Conservation (phyloP, 2,888 invertebrate species). For the Parelbella ahira region DNA sequence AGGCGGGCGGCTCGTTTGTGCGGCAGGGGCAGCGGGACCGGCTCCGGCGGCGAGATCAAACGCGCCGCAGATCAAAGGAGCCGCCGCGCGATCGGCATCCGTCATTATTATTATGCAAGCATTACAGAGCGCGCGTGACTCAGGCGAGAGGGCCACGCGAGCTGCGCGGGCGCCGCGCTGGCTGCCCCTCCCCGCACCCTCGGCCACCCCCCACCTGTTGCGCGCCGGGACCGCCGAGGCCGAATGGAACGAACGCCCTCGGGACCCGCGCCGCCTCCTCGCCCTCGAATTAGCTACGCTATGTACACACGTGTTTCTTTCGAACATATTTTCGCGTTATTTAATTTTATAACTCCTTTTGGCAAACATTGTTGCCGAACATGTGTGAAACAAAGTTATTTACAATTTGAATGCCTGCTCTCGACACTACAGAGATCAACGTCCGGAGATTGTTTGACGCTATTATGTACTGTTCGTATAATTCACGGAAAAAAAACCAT, state of each 20-base stretch:
- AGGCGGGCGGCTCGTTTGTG: slow-evolving; percentile 73
- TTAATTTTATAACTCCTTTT: slow-evolving; percentile 44
- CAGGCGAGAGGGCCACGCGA: slow-evolving; percentile 78
- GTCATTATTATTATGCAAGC: slow-evolving; percentile 82
- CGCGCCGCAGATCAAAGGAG: slow-evolving; percentile 75
- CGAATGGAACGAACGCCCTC: slow-evolving; percentile 8
- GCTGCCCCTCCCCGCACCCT: slow-evolving; percentile 39
- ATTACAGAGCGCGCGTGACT: slow-evolving; percentile 80
- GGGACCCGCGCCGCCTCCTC: slow-evolving; percentile 36
- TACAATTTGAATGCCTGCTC: slow-evolving; percentile 39
- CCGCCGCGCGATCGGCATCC: slow-evolving; percentile 81
- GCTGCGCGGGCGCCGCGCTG: slow-evolving; percentile 67
- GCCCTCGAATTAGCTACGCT: slow-evolving; percentile 43
- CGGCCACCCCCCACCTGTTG: slow-evolving; percentile 42
- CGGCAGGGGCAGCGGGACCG: slow-evolving; percentile 73
- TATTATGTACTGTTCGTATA: slow-evolving; percentile 17
- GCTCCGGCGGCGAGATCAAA: slow-evolving; percentile 78
- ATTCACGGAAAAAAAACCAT: slow-evolving; percentile 2
- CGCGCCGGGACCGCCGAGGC: slow-evolving; percentile 2
- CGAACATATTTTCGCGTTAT: slow-evolving; percentile 46
- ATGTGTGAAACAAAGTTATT: slow-evolving; percentile 34
- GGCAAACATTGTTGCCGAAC: slow-evolving; percentile 33
- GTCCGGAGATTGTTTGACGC: slow-evolving; percentile 25
- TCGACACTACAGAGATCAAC: slow-evolving; percentile 34
- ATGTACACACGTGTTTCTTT: slow-evolving; percentile 40